Evolutionary conservation across 1,140 invertebrate genomes (phyloP).

Genomic region (Aphelinus certus): DNA sequence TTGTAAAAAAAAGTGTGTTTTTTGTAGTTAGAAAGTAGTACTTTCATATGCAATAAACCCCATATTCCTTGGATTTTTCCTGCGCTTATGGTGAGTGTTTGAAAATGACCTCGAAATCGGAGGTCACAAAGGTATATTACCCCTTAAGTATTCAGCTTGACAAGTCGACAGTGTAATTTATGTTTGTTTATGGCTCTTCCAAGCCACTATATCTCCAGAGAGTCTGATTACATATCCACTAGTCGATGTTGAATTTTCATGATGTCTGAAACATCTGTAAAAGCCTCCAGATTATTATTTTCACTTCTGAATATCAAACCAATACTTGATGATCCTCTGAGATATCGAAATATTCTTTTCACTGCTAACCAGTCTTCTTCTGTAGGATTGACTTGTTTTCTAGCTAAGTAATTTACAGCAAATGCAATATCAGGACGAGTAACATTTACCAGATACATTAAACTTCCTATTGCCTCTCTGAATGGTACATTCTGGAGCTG

Average conservation of each 20-base stretch:
- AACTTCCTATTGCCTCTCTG: conserved; percentile 15
- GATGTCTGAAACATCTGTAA: conserved; percentile 14
- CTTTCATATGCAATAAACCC: too few species aligned
- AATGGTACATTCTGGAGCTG: neutral
- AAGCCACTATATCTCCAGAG: conserved; percentile 4
- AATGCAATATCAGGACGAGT: neutral
- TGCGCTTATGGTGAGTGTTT: too few species aligned
- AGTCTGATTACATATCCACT: conserved; percentile 1
- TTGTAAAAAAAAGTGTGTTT: too few species aligned
- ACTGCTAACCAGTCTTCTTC: conserved; percentile 7
- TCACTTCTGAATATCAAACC: neutral
- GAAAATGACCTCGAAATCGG: too few species aligned
- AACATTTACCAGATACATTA: neutral
- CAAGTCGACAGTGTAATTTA: conserved; percentile 2
- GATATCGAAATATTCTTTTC: conserved; percentile 6
- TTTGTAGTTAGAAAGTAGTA: too few species aligned
- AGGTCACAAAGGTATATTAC: too few species aligned
- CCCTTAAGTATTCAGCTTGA: neutral
- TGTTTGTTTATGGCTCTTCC: conserved; percentile 5
- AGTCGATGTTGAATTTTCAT: neutral
- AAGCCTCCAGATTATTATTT: neutral
- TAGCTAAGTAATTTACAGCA: neutral
- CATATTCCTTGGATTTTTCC: too few species aligned
- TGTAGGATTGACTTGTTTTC: neutral
- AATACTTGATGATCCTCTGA: neutral